phyloP scores from a whole-genome alignment of 2,113 vertebrate genomes.

The Cariama cristata region DNA sequence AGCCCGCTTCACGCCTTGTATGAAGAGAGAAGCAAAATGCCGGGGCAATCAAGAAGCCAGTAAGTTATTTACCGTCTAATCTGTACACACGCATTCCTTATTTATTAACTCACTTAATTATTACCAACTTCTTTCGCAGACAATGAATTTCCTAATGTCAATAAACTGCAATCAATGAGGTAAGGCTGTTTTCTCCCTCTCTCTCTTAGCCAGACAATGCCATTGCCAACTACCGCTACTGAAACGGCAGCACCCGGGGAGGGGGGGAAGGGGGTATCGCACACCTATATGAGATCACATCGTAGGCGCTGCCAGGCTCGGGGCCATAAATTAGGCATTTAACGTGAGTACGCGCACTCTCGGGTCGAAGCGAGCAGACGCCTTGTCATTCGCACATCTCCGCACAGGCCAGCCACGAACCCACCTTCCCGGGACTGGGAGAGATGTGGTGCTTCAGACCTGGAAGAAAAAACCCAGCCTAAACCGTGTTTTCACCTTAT shows the following conservation, averaged over 20 bases:
- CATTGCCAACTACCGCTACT: not conserved
- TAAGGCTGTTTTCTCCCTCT: not conserved
- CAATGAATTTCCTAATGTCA: constrained; percentile 57
- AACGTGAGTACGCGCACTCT: not conserved
- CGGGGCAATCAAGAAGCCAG: not conserved
- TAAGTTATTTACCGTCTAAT: constrained; percentile 48
- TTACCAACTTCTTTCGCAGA: constrained; percentile 59
- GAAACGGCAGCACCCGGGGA: not conserved
- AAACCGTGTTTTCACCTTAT: not conserved
- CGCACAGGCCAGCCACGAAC: not conserved
- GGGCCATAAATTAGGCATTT: not conserved
- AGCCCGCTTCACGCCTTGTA: not conserved
- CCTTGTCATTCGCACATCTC: not conserved
- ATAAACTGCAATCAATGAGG: constrained; percentile 52
- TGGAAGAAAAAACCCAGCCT: not conserved
- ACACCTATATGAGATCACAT: not conserved
- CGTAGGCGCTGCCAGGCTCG: not conserved
- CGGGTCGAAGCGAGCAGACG: not conserved
- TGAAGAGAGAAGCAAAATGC: not conserved
- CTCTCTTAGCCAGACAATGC: not conserved
- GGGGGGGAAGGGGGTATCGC: not conserved
- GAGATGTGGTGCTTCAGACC: not conserved
- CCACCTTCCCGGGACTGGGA: not conserved
- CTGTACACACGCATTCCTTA: constrained; percentile 10
- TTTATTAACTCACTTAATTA: constrained; percentile 66